phyloP scores from a whole-genome alignment of 2,888 invertebrate species.

The Cephus spinipes region DNA sequence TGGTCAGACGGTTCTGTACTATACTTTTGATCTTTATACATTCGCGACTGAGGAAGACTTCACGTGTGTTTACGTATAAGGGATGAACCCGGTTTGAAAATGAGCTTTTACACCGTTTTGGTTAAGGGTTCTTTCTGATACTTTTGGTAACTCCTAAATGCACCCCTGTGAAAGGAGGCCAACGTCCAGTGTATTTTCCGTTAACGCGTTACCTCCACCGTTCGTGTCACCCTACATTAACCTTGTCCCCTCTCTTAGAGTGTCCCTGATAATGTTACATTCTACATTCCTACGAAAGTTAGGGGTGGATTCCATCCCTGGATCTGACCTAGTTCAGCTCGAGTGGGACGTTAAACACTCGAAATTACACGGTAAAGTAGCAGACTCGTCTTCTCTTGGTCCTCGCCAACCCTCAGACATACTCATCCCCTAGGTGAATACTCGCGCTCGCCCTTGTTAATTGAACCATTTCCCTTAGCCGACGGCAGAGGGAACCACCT shows the following conservation, averaged over 20 bases:
- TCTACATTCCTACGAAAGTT: not conserved
- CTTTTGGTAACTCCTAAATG: not conserved
- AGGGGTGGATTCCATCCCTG: not conserved
- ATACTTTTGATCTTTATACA: not conserved
- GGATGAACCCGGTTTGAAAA: not conserved
- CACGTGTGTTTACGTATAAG: not conserved
- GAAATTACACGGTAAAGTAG: constrained; percentile 6
- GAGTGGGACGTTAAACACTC: not conserved
- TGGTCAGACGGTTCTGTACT: not conserved
- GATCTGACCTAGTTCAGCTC: not conserved
- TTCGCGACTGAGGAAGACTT: not conserved
- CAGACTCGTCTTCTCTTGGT: not conserved
- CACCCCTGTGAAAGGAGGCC: not conserved
- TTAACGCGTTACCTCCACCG: not conserved
- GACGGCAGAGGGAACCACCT: not conserved
- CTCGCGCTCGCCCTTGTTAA: not conserved
- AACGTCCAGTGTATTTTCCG: not conserved
- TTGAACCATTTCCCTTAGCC: not conserved
- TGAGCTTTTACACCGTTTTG: not conserved
- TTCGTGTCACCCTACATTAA: not conserved
- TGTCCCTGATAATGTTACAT: not conserved
- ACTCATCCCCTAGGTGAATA: not conserved
- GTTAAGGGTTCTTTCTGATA: not conserved
- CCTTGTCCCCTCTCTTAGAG: not conserved
- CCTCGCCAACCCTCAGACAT: not conserved